Conservation (phyloP, 1,140 invertebrate genomes). For the Dufourea novaeangliae region DNA sequence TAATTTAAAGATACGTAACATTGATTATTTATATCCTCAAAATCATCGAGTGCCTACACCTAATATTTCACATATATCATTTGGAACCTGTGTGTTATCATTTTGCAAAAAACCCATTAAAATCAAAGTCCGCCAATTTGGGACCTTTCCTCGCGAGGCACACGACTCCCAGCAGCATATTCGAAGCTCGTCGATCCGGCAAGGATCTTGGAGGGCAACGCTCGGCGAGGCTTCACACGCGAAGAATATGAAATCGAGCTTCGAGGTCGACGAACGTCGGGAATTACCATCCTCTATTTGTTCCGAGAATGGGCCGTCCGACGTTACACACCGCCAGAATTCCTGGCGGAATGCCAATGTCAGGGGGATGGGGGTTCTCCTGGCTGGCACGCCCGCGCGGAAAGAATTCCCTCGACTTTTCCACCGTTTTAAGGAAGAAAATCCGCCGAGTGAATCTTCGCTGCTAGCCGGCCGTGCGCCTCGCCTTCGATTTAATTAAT, state of each 20-base stretch:
- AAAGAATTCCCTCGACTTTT: constrained; percentile 2
- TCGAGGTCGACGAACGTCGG: constrained; percentile 48
- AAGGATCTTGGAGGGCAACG: not conserved
- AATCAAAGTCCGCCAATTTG: too few relatives aligned
- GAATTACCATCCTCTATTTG: constrained; percentile 54
- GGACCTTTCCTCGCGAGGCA: too few relatives aligned
- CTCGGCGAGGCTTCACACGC: constrained; percentile 16
- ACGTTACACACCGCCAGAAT: constrained; percentile 35
- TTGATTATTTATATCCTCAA: too few relatives aligned
- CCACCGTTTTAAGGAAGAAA: constrained; percentile 6
- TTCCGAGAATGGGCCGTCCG: constrained; percentile 37
- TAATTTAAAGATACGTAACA: too few relatives aligned
- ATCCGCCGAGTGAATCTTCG: not conserved
- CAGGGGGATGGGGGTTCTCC: not conserved
- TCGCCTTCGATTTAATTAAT: constrained; percentile 41
- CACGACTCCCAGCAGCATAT: not conserved
- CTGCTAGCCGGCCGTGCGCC: not conserved
- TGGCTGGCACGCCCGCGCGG: not conserved
- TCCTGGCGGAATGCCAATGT: constrained; percentile 43
- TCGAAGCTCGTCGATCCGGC: too few relatives aligned
- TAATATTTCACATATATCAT: too few relatives aligned
- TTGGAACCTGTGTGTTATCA: too few relatives aligned
- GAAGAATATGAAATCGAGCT: constrained; percentile 46
- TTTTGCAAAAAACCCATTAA: too few relatives aligned
- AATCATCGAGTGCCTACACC: too few relatives aligned